Base-by-base conservation (phyloP, 2,888 invertebrate genomes). In the Anthophora plumipes region DNA sequence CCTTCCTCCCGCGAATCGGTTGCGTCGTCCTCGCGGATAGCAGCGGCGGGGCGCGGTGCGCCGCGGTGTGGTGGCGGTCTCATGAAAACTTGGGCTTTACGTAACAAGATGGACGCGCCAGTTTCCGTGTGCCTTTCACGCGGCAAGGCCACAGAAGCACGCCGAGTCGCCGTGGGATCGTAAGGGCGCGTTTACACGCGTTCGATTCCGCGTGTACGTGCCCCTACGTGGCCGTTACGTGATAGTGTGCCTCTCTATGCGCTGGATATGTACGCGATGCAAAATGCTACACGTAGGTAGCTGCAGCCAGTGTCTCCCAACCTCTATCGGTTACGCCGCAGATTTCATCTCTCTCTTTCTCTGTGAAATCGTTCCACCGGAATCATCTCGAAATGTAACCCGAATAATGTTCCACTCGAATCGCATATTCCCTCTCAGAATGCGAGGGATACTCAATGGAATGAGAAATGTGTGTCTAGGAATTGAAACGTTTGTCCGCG, bases 111-210 rank as follows among this genome's bases (percentile, higher is more conserved):
- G 93, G 92, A 92, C 90, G 92, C 88, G 86, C 81, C 83, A 87
- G 91, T 92, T 92, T 92, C 92, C 92, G 92, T 92, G 85, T 91
- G 92, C 92, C 92, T 92, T 92, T 92, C 92, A 92, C 92, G 89
- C 88, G 85, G 86, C 92, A 92, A 92, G 92, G 92, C 92, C 92
- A 90, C 84, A 84, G 87, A 85, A 89, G 77, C 84, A 83, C 81
- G 83, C 71, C 80, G 77, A 70, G 78, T 79, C 83, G 86, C 87
- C 86, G 88, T 87, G 88, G 85, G 88, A 88, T 85, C 87, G 87
- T 89, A 89, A 89, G 89, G 89, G 89, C 87, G 86, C 88, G 76
- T 85, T 83, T 86, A 83, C 83, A 74, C 83, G 83, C 83, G 81
- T 77, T 77, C 76, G 75, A 78, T 83, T 77, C 79, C 77, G 78